Conservation (phyloP, 2,113 vertebrate genomes). For the Brachyistius frenatus region DNA sequence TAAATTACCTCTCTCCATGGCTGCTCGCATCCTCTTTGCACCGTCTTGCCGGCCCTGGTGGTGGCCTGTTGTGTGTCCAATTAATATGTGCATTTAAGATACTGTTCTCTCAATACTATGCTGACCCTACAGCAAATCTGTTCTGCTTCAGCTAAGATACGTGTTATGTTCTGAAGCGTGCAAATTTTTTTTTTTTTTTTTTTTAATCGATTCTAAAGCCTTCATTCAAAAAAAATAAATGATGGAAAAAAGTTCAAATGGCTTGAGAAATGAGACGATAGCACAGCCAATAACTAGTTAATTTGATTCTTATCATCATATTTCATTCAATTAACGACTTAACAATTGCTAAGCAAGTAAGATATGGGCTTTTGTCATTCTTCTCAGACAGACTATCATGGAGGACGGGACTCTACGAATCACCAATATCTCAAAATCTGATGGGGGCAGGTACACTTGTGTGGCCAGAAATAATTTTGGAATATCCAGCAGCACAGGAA, state of each 20-base stretch:
- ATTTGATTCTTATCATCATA: conserved; percentile 21
- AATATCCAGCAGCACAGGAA: conserved; percentile 84
- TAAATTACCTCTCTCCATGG: conserved; percentile 40
- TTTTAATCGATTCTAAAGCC: conserved; percentile 55
- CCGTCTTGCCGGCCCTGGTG: background rate
- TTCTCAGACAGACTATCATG: conserved; percentile 75
- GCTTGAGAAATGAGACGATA: conserved; percentile 29
- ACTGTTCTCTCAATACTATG: conserved; percentile 56
- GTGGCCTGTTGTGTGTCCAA: conserved; percentile 55
- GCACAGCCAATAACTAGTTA: conserved; percentile 5
- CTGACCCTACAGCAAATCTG: conserved; percentile 63
- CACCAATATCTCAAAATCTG: conserved; percentile 84
- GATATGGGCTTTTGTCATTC: conserved; percentile 7
- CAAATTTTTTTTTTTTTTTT: conserved; percentile 60
- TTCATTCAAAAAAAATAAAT: conserved; percentile 44
- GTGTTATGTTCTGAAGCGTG: conserved; percentile 66
- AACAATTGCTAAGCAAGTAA: conserved; percentile 13
- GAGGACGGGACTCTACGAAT: conserved; percentile 89
- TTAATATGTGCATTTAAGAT: conserved; percentile 69
- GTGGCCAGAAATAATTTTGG: conserved; percentile 89
- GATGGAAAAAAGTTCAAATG: conserved; percentile 6
- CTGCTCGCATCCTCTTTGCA: conserved; percentile 10
- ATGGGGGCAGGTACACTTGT: conserved; percentile 88
- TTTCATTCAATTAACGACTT: conserved; percentile 21
- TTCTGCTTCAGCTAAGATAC: conserved; percentile 72